phyloP scores from a whole-genome alignment of 2,113 vertebrate species.

The Ceyx melanurus region DNA sequence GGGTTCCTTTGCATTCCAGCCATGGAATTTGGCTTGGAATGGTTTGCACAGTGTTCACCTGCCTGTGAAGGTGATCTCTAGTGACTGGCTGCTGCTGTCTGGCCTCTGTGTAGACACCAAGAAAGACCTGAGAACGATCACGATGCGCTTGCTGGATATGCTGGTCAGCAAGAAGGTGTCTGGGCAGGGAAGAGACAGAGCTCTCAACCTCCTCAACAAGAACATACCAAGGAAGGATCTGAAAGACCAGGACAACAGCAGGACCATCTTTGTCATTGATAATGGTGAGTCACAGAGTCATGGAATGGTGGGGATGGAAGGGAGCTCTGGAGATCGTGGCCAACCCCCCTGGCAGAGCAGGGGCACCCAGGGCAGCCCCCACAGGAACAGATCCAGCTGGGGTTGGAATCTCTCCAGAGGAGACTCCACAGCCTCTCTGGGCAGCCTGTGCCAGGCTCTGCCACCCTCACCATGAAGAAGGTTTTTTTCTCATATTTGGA shows the following conservation, averaged over 20 bases:
- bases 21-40: background rate
- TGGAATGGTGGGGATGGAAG: too few species aligned
- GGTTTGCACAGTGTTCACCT: background rate
- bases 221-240: conserved; percentile 89
- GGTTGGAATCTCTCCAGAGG: too few species aligned
- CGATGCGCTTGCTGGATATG: conserved; percentile 88
- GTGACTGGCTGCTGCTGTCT: background rate
- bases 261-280: conserved; percentile 87
- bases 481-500: too few species aligned
- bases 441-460: too few species aligned
- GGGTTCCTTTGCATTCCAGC: background rate
- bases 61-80: background rate
- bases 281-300: conserved; percentile 77
- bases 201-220: conserved; percentile 91
- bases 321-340: too few species aligned
- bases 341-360: too few species aligned
- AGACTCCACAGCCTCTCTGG: too few species aligned
- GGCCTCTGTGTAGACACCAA: conserved; percentile 78
- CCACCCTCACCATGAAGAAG: too few species aligned
- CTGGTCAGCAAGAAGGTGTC: conserved; percentile 88
- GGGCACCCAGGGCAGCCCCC: too few species aligned
- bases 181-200: conserved; percentile 91
- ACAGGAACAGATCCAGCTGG: too few species aligned
- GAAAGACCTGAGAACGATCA: conserved; percentile 89
- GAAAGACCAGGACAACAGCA: conserved; percentile 83